phyloP scores from a whole-genome alignment of 2,888 invertebrate species.

The Pyrochroa serraticornis region DNA sequence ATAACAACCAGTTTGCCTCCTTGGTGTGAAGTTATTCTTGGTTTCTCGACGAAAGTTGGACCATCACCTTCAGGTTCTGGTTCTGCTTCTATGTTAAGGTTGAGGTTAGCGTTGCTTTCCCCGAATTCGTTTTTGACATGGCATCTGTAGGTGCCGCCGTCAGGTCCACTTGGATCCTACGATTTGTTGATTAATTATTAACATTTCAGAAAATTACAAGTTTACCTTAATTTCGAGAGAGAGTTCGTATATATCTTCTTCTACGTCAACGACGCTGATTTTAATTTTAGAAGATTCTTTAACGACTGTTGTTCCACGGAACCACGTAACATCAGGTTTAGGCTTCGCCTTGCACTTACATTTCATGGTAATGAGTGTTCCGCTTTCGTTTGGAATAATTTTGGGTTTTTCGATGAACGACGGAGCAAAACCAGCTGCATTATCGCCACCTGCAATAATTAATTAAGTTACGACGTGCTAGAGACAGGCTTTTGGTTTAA shows the following conservation, averaged over 20 bases:
- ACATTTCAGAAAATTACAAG: neutral
- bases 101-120: slow-evolving; percentile 95
- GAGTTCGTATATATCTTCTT: slow-evolving; percentile 87
- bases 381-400: slow-evolving; percentile 98
- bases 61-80: slow-evolving; percentile 93
- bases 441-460: slow-evolving; percentile 79
- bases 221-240: slow-evolving; percentile 79
- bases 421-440: slow-evolving; percentile 92
- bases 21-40: slow-evolving; percentile 82
- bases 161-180: slow-evolving; percentile 79
- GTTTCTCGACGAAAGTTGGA: slow-evolving; percentile 92
- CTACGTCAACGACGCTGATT: slow-evolving; percentile 76
- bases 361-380: slow-evolving; percentile 96
- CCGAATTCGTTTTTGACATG: slow-evolving; percentile 95
- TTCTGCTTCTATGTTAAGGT: slow-evolving; percentile 95
- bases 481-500: slow-evolving; percentile 45
- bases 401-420: slow-evolving; percentile 98
- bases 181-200: slow-evolving; percentile 35
- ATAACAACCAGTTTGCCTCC: slow-evolving; percentile 84
- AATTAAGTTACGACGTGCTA: slow-evolving; percentile 43
- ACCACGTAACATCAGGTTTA: slow-evolving; percentile 94
- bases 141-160: slow-evolving; percentile 90
- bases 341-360: slow-evolving; percentile 96
- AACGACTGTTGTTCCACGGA: slow-evolving; percentile 84
- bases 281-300: slow-evolving; percentile 84